phyloP scores from a whole-genome alignment of 2,888 invertebrate genomes.

The Desoria tigrina region DNA sequence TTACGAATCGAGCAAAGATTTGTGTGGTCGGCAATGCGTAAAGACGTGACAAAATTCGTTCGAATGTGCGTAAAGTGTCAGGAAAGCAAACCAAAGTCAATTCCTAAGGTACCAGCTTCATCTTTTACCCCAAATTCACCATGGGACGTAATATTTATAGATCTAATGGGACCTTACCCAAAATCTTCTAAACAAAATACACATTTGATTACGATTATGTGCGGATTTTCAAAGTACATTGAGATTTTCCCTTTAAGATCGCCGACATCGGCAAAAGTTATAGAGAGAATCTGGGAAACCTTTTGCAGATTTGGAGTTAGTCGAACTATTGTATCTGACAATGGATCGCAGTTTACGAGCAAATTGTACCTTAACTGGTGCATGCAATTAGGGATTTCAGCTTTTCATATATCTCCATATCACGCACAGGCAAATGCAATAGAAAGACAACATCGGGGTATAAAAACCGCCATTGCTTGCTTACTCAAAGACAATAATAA shows the following conservation, averaged over 20 bases:
- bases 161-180: conserved; percentile 44
- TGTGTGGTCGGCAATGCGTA: conserved; percentile 34
- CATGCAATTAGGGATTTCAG: conserved; percentile 19
- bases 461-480: conserved; percentile 26
- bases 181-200: conserved; percentile 18
- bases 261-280: conserved; percentile 14
- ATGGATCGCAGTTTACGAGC: conserved; percentile 29
- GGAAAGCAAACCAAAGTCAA: conserved; percentile 15
- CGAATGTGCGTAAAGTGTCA: conserved; percentile 33
- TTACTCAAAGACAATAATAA: conserved; percentile 23
- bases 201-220: conserved; percentile 26
- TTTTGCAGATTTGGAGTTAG: conserved; percentile 28
- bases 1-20: conserved; percentile 28
- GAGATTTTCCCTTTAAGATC: conserved; percentile 29
- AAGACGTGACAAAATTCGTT: conserved; percentile 29
- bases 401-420: conserved; percentile 26
- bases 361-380: conserved; percentile 24
- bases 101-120: conserved; percentile 15
- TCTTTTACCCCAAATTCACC: conserved; percentile 11
- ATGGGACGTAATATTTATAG: conserved; percentile 23
- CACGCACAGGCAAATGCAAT: conserved; percentile 35
- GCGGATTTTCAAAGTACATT: conserved; percentile 28
- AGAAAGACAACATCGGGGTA: conserved; percentile 30
- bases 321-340: conserved; percentile 22
- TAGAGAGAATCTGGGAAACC: conserved; percentile 24